These are phyloP conservation scores for Cranoglanis bouderius DNA, from an alignment of 2,113 vertebrate genomes.

Conservation along the genomic window DNA sequence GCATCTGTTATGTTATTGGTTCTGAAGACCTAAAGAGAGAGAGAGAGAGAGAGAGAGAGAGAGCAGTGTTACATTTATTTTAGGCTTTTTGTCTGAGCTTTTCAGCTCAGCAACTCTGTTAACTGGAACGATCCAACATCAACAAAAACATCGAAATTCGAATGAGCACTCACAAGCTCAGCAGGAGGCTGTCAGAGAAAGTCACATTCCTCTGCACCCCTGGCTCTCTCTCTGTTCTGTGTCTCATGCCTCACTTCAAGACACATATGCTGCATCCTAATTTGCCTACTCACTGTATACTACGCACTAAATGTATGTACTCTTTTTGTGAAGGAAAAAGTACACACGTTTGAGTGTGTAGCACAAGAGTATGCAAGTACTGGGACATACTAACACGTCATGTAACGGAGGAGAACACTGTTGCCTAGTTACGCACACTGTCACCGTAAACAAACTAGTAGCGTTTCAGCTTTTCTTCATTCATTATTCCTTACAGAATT, in stretches of 20 bases:
- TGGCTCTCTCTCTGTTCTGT: background rate
- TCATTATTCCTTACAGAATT: no score
- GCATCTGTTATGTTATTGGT: background rate
- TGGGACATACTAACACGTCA: no score
- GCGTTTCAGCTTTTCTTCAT: no score
- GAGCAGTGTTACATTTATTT: background rate
- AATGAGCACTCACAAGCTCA: background rate
- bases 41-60: slow-evolving; percentile 5
- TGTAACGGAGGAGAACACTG: no score
- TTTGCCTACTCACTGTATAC: no score
- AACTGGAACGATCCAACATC: background rate
- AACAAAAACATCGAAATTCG: background rate
- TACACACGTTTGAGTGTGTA: no score
- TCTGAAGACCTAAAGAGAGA: no score
- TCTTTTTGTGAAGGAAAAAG: no score
- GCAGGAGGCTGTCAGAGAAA: background rate
- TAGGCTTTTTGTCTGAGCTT: background rate
- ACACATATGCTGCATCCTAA: background rate
- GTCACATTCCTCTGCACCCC: background rate
- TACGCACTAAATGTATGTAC: no score
- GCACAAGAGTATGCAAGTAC: no score
- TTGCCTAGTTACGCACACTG: no score
- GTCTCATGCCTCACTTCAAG: background rate
- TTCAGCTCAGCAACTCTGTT: background rate
- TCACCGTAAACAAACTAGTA: no score